Evolutionary conservation across 2,113 vertebrate genomes (phyloP).

Genomic region (Kryptolebias marmoratus): DNA sequence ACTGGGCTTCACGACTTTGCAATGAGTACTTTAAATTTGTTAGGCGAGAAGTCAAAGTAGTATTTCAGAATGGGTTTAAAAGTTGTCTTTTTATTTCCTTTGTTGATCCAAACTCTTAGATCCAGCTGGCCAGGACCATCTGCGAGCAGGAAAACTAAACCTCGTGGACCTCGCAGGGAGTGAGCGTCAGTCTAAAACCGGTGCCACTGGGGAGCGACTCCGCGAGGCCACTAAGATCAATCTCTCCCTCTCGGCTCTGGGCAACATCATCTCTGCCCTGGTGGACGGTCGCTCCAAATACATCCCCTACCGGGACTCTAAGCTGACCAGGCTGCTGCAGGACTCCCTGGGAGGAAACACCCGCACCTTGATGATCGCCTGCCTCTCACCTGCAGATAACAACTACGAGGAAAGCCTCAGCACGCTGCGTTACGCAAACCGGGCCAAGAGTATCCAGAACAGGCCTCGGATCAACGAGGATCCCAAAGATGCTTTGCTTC

Average conservation of each 20-base stretch:
- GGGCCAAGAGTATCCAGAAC: slow-evolving; percentile 91
- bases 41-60: background rate
- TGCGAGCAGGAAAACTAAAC: slow-evolving; percentile 89
- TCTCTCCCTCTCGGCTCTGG: slow-evolving; percentile 89
- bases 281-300: slow-evolving; percentile 86
- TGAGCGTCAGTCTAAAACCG: slow-evolving; percentile 90
- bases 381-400: slow-evolving; percentile 87
- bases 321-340: slow-evolving; percentile 90
- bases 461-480: slow-evolving; percentile 88
- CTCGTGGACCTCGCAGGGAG: slow-evolving; percentile 92
- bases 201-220: slow-evolving; percentile 86
- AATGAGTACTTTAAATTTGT: background rate
- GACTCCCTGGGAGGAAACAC: slow-evolving; percentile 92
- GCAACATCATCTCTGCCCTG: slow-evolving; percentile 90
- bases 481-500: slow-evolving; percentile 90
- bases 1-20: no score
- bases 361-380: slow-evolving; percentile 90
- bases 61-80: background rate
- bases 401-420: slow-evolving; percentile 91
- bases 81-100: background rate
- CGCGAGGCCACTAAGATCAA: slow-evolving; percentile 93
- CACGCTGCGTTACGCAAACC: slow-evolving; percentile 86
- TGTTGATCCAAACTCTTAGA: slow-evolving; percentile 68
- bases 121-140: slow-evolving; percentile 81
- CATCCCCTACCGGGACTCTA: slow-evolving; percentile 90